Percentiles rank a stretch among this genome's conserved stretches.
phyloP scores from a whole-genome alignment of 2,113 vertebrate species.

The Siphamia tubifer region DNA sequence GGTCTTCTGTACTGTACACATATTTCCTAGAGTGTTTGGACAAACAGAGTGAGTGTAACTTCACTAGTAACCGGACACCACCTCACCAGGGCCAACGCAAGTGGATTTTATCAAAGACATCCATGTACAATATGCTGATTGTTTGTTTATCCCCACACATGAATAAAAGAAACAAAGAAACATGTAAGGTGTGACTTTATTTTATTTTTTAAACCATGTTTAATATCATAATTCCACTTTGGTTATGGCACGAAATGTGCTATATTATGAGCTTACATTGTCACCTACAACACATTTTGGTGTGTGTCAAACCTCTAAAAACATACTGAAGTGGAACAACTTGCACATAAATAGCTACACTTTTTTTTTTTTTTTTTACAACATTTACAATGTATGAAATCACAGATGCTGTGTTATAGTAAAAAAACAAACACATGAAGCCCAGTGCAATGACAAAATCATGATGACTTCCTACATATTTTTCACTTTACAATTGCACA shows the following conservation, averaged over 20 bases:
- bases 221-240: constrained; percentile 24
- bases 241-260: constrained; percentile 43
- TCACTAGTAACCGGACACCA: too few species aligned
- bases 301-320: constrained; percentile 57
- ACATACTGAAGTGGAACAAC: constrained; percentile 36
- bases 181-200: background rate
- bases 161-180: constrained; percentile 13
- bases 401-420: constrained; percentile 52
- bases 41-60: too few species aligned
- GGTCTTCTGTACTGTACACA: too few species aligned
- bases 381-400: constrained; percentile 78
- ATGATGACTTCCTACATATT: background rate
- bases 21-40: too few species aligned
- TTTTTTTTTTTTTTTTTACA: constrained; percentile 81
- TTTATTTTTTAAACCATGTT: background rate
- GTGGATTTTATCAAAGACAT: constrained; percentile 59
- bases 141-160: constrained; percentile 11
- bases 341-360: constrained; percentile 66
- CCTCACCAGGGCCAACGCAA: constrained; percentile 9
- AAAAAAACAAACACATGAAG: constrained; percentile 14
- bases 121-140: constrained; percentile 16
- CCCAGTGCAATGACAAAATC: background rate
- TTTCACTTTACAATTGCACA: constrained; percentile 69
- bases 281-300: constrained; percentile 46
- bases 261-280: constrained; percentile 27